Evolutionary conservation across 2,888 invertebrate genomes (phyloP).

Genomic region (Scaeva pyrastri): DNA sequence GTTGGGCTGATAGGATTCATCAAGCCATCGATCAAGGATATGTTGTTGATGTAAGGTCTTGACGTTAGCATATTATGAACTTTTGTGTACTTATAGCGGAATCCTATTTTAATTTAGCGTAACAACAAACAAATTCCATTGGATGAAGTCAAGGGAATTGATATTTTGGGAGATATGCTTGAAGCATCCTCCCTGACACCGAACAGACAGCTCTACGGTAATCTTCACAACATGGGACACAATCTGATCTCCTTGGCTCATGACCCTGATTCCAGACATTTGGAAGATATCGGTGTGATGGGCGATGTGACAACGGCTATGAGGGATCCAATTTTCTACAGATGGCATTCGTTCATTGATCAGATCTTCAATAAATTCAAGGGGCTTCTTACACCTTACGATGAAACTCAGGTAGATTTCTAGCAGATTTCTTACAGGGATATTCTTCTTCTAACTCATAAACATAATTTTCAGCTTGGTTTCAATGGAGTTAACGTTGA

Average conservation of each 20-base stretch:
- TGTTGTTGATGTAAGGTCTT: conserved; percentile 85
- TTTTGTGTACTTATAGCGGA: background rate
- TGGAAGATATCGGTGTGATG: conserved; percentile 92
- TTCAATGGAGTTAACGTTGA: conserved; percentile 74
- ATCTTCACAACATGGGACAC: conserved; percentile 93
- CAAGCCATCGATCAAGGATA: conserved; percentile 90
- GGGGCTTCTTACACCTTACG: conserved; percentile 86
- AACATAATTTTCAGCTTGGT: conserved; percentile 29
- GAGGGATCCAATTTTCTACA: conserved; percentile 94
- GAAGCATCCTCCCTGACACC: conserved; percentile 89
- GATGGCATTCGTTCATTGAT: conserved; percentile 92
- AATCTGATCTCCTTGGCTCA: conserved; percentile 90
- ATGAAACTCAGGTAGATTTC: conserved; percentile 83
- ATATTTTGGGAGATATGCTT: conserved; percentile 91
- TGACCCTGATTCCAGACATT: conserved; percentile 89
- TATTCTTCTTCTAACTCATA: background rate
- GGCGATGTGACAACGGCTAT: conserved; percentile 93
- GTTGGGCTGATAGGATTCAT: conserved; percentile 90
- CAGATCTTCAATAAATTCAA: conserved; percentile 90
- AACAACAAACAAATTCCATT: conserved; percentile 79
- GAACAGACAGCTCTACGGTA: conserved; percentile 89
- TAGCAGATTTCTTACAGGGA: background rate
- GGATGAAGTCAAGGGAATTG: conserved; percentile 87
- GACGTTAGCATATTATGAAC: background rate
- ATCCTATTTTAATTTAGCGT: conserved; percentile 69